Conservation (phyloP, 92 coral and sea anemone species). For the Porites evermanni region DNA sequence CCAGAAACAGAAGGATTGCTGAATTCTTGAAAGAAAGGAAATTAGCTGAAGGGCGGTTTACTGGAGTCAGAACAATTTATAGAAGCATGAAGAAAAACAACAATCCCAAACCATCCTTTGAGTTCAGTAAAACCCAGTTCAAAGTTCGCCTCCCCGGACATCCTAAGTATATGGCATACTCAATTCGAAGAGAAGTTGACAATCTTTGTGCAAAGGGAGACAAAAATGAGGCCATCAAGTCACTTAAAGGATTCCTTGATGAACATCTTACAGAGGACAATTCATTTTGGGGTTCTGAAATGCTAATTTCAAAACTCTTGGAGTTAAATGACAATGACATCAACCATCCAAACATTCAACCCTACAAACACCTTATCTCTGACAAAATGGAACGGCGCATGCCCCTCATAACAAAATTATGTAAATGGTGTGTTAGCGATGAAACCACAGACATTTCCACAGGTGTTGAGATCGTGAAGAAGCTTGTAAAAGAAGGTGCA, state of each 20-base stretch:
- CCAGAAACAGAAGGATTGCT: slow-evolving; percentile 82
- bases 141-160: slow-evolving; percentile 78
- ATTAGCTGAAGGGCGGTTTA: slow-evolving; percentile 81
- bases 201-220: slow-evolving; percentile 75
- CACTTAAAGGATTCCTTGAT: slow-evolving; percentile 61
- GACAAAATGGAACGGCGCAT: slow-evolving; percentile 42
- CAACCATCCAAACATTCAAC: slow-evolving; percentile 51
- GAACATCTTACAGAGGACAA: slow-evolving; percentile 44
- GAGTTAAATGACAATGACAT: slow-evolving; percentile 52
- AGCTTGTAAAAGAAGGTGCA: slow-evolving; percentile 65
- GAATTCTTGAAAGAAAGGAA: slow-evolving; percentile 70
- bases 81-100: slow-evolving; percentile 70
- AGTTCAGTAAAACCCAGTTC: slow-evolving; percentile 58
- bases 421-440: slow-evolving; percentile 45
- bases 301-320: slow-evolving; percentile 54
- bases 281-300: slow-evolving; percentile 30
- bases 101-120: slow-evolving; percentile 70
- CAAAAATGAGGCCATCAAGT: slow-evolving; percentile 55
- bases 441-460: slow-evolving; percentile 38
- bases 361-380: slow-evolving; percentile 24
- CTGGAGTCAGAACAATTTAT: slow-evolving; percentile 80
- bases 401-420: slow-evolving; percentile 46
- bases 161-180: slow-evolving; percentile 66
- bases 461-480: slow-evolving; percentile 54
- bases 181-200: slow-evolving; percentile 59